These are phyloP conservation scores for Papilio gigon DNA, from an alignment of 2,888 invertebrate genomes.

Conservation along the genomic window DNA sequence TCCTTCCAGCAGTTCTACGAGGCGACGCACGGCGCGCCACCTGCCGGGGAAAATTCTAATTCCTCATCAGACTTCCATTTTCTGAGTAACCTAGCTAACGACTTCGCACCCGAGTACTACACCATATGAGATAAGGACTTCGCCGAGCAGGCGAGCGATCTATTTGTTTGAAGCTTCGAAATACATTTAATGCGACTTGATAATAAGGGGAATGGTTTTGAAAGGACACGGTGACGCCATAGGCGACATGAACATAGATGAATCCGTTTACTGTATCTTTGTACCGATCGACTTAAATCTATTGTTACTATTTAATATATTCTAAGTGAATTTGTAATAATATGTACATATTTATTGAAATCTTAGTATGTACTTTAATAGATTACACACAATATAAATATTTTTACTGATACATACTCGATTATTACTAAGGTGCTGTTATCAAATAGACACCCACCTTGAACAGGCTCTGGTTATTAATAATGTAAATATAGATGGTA, in stretches of 20 bases:
- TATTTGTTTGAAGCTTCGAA: constrained; percentile 71
- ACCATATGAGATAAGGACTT: constrained; percentile 83
- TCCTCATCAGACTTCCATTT: constrained; percentile 98
- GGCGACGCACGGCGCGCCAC: constrained; percentile 76
- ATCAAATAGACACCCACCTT: constrained; percentile 48
- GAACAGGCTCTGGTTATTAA: constrained; percentile 32
- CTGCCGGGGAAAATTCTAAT: constrained; percentile 90
- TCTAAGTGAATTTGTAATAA: constrained; percentile 65
- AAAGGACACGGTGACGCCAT: constrained; percentile 61
- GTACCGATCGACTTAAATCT: constrained; percentile 58
- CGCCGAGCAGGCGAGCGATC: constrained; percentile 79
- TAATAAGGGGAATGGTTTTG: constrained; percentile 53
- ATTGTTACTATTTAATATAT: constrained; percentile 55
- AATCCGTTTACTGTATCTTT: constrained; percentile 55
- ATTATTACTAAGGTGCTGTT: constrained; percentile 53
- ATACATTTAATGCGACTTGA: constrained; percentile 41
- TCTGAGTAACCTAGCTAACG: constrained; percentile 94
- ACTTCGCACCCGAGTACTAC: constrained; percentile 96
- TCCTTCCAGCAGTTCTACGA: constrained; percentile 88
- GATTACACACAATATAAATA: constrained; percentile 52
- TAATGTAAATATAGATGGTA: constrained; percentile 34
- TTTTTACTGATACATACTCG: constrained; percentile 56
- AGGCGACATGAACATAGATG: constrained; percentile 58
- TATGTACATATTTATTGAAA: constrained; percentile 69
- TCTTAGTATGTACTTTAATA: constrained; percentile 52